A percentile compares a stretch with the other conserved stretches of the same genome.
phyloP scores from a whole-genome alignment of 2,888 invertebrate species.

The Ganaspis brasiliensis region DNA sequence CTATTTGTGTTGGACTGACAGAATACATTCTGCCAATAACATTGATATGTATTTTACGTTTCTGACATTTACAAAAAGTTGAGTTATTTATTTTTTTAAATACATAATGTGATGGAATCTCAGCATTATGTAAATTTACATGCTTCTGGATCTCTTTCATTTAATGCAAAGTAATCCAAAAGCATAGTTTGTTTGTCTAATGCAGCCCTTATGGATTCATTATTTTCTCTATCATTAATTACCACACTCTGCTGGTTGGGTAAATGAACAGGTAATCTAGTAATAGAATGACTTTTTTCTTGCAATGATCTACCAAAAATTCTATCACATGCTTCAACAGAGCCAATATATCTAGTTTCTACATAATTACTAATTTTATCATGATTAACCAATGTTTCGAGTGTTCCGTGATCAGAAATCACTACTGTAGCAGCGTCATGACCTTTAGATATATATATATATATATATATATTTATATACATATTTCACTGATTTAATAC shows the following conservation, averaged over 20 bases:
- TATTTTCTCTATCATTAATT: conserved; percentile 26
- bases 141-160: too few relatives aligned
- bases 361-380: conserved; percentile 60
- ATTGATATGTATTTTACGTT: conserved; percentile 51
- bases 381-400: conserved; percentile 45
- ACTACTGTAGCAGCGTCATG: conserved; percentile 60
- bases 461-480: too few relatives aligned
- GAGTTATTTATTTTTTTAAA: conserved; percentile 52
- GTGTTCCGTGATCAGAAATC: neutral
- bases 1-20: too few relatives aligned
- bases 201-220: conserved; percentile 39
- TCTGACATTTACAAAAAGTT: conserved; percentile 46
- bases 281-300: conserved; percentile 58
- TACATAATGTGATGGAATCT: conserved; percentile 52
- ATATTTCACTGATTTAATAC: conserved; percentile 67
- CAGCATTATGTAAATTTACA: conserved; percentile 52
- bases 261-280: conserved; percentile 56
- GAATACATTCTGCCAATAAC: too few relatives aligned
- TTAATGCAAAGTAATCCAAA: conserved; percentile 53
- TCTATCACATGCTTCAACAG: conserved; percentile 61
- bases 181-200: conserved; percentile 52
- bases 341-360: conserved; percentile 60
- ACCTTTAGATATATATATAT: conserved; percentile 67
- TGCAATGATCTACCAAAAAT: conserved; percentile 59
- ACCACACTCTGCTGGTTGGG: conserved; percentile 55